These are phyloP conservation scores for Plebejus argus DNA, from an alignment of 2,888 invertebrate genomes.

Conservation along the genomic window DNA sequence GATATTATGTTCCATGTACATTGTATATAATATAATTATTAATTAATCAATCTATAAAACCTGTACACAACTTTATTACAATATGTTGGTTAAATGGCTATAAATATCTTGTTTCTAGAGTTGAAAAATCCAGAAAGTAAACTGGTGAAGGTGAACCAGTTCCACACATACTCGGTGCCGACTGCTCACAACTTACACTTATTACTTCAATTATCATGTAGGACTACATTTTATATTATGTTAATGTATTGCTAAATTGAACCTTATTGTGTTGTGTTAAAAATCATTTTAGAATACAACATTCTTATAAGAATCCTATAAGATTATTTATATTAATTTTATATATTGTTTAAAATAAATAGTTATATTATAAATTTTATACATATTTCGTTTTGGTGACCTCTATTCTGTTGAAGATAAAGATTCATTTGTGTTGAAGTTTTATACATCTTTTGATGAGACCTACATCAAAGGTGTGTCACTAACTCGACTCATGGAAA, in stretches of 20 bases:
- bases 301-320: background rate
- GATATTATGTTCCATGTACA: too few species aligned
- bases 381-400: background rate
- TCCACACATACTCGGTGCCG: constrained; percentile 11
- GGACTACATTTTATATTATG: background rate
- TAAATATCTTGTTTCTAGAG: constrained; percentile 7
- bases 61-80: background rate
- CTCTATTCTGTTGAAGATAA: background rate
- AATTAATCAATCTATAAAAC: background rate
- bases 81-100: constrained; percentile 3
- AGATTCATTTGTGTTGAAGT: background rate
- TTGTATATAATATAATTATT: too few species aligned
- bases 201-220: constrained; percentile 20
- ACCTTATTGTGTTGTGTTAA: background rate
- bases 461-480: constrained; percentile 17
- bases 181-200: constrained; percentile 9
- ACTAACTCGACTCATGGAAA: background rate
- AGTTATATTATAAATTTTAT: background rate
- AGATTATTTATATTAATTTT: background rate
- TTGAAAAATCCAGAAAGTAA: constrained; percentile 32
- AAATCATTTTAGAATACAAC: background rate
- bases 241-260: background rate
- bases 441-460: background rate
- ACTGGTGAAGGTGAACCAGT: constrained; percentile 29
- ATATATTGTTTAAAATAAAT: background rate